These are phyloP conservation scores for Lerema accius DNA, from an alignment of 1,140 invertebrate genomes.

Conservation along the genomic window DNA sequence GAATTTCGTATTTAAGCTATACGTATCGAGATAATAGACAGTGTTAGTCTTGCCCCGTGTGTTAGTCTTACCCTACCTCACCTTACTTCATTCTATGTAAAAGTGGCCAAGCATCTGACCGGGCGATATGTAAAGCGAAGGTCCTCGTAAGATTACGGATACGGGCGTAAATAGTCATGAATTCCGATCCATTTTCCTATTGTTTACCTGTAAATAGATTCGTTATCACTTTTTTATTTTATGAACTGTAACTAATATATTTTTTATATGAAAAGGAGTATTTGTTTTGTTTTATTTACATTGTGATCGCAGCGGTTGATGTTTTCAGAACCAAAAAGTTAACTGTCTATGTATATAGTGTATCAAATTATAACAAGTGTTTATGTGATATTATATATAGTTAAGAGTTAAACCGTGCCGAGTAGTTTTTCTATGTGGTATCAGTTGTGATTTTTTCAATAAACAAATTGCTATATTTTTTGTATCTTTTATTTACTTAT, in stretches of 20 bases:
- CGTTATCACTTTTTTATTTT: conserved; percentile 33
- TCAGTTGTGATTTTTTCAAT: conserved; percentile 81
- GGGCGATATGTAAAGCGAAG: not conserved
- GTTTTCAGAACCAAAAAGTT: conserved; percentile 64
- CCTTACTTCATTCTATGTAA: too few relatives aligned
- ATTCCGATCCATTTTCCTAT: conserved; percentile 36
- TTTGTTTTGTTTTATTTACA: conserved; percentile 53
- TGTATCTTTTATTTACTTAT: conserved; percentile 35
- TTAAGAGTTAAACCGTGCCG: conserved; percentile 82
- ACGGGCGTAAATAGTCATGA: conserved; percentile 2
- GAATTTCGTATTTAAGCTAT: too few relatives aligned
- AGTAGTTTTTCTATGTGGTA: conserved; percentile 82
- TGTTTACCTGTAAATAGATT: conserved; percentile 20
- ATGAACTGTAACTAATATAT: conserved; percentile 37
- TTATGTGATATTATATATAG: conserved; percentile 81
- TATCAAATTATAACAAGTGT: conserved; percentile 79
- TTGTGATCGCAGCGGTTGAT: conserved; percentile 55
- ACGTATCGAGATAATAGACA: too few relatives aligned
- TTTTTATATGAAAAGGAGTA: conserved; percentile 40
- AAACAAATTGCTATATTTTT: conserved; percentile 75
- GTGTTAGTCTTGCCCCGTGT: too few relatives aligned
- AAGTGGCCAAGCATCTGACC: not conserved
- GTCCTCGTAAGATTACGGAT: not conserved
- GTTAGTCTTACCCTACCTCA: too few relatives aligned
- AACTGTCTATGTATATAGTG: conserved; percentile 71